Conservation (phyloP, 1,140 invertebrate species). For the Aphelenchoides avenae region DNA sequence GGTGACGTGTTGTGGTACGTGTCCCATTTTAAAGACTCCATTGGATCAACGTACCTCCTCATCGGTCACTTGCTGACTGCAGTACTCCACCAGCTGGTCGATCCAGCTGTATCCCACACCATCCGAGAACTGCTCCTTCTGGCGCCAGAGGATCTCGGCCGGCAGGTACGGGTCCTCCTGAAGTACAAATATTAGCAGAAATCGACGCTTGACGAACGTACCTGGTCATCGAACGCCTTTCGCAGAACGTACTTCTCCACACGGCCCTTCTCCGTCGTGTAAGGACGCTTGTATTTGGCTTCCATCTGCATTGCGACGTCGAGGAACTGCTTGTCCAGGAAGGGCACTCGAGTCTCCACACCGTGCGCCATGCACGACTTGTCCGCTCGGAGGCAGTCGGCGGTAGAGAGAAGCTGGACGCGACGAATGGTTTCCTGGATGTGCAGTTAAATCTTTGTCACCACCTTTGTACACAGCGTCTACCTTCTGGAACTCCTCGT, state of each 20-base stretch:
- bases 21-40: conserved; percentile 2
- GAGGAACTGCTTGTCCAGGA: conserved; percentile 56
- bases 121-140: conserved; percentile 59
- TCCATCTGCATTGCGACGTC: conserved; percentile 49
- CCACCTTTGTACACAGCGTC: conserved; percentile 11
- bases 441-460: no score
- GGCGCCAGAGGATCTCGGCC: conserved; percentile 53
- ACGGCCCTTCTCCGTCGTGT: conserved; percentile 18
- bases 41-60: conserved; percentile 45
- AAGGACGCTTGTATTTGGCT: conserved; percentile 41
- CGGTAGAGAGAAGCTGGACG: conserved; percentile 48
- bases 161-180: conserved; percentile 55
- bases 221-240: conserved; percentile 52
- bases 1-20: no score
- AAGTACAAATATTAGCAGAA: conserved; percentile 24
- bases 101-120: conserved; percentile 59
- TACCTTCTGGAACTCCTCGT: conserved; percentile 57
- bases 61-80: conserved; percentile 46
- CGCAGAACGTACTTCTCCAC: conserved; percentile 55
- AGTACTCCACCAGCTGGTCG: conserved; percentile 48
- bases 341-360: conserved; percentile 56
- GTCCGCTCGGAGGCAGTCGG: conserved; percentile 57
- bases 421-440: conserved; percentile 56
- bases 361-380: conserved; percentile 58
- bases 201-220: conserved; percentile 11